Evolutionary conservation across 2,797 vertebrate species (phyloP).

Genomic region (Synanceia verrucosa): DNA sequence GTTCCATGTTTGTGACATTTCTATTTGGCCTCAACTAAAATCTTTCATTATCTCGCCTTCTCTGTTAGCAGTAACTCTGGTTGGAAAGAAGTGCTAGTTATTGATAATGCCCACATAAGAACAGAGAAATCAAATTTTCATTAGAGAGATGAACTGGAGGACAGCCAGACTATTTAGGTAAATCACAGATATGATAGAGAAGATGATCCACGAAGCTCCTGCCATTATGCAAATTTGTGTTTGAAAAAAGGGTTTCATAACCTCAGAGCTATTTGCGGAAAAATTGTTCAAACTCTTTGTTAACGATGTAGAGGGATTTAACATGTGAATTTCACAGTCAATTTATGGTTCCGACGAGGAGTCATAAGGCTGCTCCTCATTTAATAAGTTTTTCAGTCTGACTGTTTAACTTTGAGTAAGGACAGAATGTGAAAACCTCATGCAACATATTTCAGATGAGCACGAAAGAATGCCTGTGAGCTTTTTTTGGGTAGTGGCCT

Average conservation of each 20-base stretch:
- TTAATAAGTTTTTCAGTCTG: slow-evolving; percentile 59
- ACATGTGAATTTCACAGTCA: slow-evolving; percentile 82
- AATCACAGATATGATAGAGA: slow-evolving; percentile 77
- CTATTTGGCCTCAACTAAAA: slow-evolving; percentile 36
- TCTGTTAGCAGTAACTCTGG: slow-evolving; percentile 31
- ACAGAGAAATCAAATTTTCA: slow-evolving; percentile 73
- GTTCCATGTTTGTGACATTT: slow-evolving; percentile 45
- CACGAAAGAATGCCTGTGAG: slow-evolving; percentile 40
- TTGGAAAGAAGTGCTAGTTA: slow-evolving; percentile 54
- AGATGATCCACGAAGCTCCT: slow-evolving; percentile 59
- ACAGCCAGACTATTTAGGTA: slow-evolving; percentile 77
- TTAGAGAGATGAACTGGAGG: slow-evolving; percentile 75
- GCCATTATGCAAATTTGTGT: slow-evolving; percentile 77
- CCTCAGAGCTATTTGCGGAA: slow-evolving; percentile 79
- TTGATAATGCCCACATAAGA: slow-evolving; percentile 70
- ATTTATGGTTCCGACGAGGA: slow-evolving; percentile 81
- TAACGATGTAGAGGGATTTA: slow-evolving; percentile 77
- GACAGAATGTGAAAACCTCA: slow-evolving; percentile 45
- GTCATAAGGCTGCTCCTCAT: slow-evolving; percentile 73
- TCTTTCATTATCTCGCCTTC: slow-evolving; percentile 40
- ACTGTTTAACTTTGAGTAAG: slow-evolving; percentile 51
- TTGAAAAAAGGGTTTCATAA: slow-evolving; percentile 82
- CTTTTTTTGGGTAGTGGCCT: slow-evolving; percentile 21
- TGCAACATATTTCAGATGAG: slow-evolving; percentile 40
- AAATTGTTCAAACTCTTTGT: slow-evolving; percentile 80